These are phyloP conservation scores for Terrapene triunguis DNA, from an alignment of 2,113 vertebrate species.

Conservation along the genomic window DNA sequence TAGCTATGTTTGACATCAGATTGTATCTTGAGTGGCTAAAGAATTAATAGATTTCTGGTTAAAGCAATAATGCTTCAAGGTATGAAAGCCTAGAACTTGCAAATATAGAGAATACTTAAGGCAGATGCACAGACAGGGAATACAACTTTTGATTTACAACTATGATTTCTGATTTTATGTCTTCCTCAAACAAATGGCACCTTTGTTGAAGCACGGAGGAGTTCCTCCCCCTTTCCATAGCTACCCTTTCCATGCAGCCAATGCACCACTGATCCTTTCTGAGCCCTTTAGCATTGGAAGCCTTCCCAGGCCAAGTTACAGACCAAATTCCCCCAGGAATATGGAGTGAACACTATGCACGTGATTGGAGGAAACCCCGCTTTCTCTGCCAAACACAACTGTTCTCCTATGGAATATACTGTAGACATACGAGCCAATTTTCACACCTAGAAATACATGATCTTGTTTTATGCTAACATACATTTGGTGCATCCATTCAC, in stretches of 20 bases:
- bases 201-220: constrained; percentile 67
- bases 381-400: background rate
- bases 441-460: background rate
- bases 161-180: constrained; percentile 61
- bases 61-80: constrained; percentile 28
- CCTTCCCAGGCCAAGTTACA: constrained; percentile 11
- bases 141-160: constrained; percentile 52
- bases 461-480: background rate
- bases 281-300: constrained; percentile 40
- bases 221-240: constrained; percentile 55
- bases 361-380: background rate
- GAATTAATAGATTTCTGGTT: constrained; percentile 25
- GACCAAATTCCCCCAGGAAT: constrained; percentile 24
- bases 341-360: background rate
- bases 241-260: constrained; percentile 36
- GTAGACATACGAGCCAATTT: background rate
- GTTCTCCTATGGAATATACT: background rate
- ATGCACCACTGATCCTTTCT: constrained; percentile 27
- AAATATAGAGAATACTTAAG: constrained; percentile 39
- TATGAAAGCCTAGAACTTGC: background rate
- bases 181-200: constrained; percentile 58
- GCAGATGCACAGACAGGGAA: constrained; percentile 53
- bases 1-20: constrained; percentile 63
- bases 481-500: background rate
- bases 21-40: constrained; percentile 35